phyloP scores from a whole-genome alignment of 2,113 vertebrate species.

The Crotalus tigris region DNA sequence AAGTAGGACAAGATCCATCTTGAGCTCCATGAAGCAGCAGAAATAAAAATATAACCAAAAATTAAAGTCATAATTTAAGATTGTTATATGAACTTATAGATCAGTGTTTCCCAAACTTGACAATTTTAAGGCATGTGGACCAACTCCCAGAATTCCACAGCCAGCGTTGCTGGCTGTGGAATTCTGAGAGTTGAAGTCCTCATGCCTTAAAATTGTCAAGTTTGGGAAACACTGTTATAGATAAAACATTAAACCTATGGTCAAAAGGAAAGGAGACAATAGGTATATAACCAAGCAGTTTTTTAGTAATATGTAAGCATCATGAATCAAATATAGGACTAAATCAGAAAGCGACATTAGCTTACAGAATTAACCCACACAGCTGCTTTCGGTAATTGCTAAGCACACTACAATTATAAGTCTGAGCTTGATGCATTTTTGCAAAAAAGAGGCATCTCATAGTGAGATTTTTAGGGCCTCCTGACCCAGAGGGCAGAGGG shows the following conservation, averaged over 20 bases:
- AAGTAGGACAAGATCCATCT: not conserved
- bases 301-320: not conserved
- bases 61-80: not conserved
- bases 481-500: not conserved
- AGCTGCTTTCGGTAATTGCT: not conserved
- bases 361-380: not conserved
- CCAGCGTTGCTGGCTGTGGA: no score
- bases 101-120: no score
- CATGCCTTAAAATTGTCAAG: no score
- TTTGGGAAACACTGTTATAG: not conserved
- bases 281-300: not conserved
- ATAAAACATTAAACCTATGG: not conserved
- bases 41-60: not conserved
- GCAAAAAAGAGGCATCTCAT: not conserved
- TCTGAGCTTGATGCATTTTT: not conserved
- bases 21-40: not conserved
- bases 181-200: no score
- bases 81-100: not conserved
- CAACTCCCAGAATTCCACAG: no score
- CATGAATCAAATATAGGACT: not conserved
- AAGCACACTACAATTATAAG: not conserved
- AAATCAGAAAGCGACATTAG: not conserved
- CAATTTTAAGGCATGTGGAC: no score
- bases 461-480: slow-evolving; percentile 9
- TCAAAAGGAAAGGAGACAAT: not conserved